Evolutionary conservation across 2,888 invertebrate species (phyloP), one percentile per base, ranked within the genome.

Genomic region (Dryococelus australis): DNA sequence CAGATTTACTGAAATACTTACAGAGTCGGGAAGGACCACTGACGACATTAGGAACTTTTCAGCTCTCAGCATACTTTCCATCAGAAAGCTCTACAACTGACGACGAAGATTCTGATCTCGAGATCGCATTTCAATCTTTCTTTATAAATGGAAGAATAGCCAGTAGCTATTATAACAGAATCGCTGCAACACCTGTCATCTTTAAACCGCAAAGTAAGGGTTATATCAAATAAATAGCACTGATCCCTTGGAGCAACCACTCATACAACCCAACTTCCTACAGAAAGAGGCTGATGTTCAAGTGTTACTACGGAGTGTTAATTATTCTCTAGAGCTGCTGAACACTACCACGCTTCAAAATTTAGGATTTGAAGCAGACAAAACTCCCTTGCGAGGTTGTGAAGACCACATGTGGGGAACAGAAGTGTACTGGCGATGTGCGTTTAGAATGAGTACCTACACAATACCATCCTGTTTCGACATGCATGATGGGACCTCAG

Each of bases 391-490:
- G 35, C 16, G 5, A 24, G 43, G 28, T 13, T 83, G 83, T 13
- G 35, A 43, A 10, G 16, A 83, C 28, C 24, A 20, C 24, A 35
- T 9, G 16, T 27, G 16, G 20, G 43, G 24, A 20, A 83, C 83
- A 8, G 43, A 28, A 24, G 0, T 8, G 35, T 83, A 96, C 90
- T 96, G 96, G 92, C 94, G 94, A 65, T 96, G 96, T 90, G 94
- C 95, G 90, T 93, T 95, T 0, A 47, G 90, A 43, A 90, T 90
- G 24, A 90, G 90, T 84, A 91, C 91, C 9, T 88, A 89, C 80
- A 91, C 91, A 35, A 26, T 85, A 84, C 80, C 88, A 87, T 78
- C 86, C 87, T 5, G 89, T 86, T 86, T 92, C 91, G 12, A 92
- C 92, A 0, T 91, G 92, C 51, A 91, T 90, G 87, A 92, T 92